Conservation (phyloP, 2,797 vertebrate species). For the Alfaro cultratus region DNA sequence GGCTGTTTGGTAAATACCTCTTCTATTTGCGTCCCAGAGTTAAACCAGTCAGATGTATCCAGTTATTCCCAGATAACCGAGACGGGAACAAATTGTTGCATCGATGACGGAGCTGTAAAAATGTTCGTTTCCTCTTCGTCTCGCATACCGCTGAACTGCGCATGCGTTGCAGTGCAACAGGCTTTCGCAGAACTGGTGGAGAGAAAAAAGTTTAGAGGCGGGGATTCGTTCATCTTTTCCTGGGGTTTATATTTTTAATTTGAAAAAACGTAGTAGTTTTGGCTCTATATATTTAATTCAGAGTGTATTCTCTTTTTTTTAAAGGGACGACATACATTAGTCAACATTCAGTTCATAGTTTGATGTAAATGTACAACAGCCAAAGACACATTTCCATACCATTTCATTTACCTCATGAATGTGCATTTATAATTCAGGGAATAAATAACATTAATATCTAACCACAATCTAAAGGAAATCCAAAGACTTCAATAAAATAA, state of each 20-base stretch:
- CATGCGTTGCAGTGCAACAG: constrained; percentile 65
- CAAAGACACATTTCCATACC: background rate
- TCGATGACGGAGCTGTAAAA: constrained; percentile 34
- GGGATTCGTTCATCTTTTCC: background rate
- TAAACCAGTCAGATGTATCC: background rate
- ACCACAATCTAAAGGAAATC: background rate
- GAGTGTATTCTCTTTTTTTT: background rate
- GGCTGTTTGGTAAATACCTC: background rate
- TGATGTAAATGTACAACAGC: background rate
- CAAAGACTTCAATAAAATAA: background rate
- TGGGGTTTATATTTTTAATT: background rate
- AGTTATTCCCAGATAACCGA: constrained; percentile 23
- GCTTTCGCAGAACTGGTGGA: constrained; percentile 26
- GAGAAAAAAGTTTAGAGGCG: background rate
- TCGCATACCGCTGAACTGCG: constrained; percentile 50
- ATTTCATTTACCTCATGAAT: background rate
- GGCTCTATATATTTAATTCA: background rate
- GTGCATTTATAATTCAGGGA: too few relatives aligned
- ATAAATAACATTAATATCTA: background rate
- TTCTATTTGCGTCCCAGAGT: background rate
- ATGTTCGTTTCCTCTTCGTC: constrained; percentile 69
- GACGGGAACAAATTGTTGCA: constrained; percentile 16
- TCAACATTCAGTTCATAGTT: background rate
- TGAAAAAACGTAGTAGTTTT: background rate
- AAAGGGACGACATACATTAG: background rate